These are phyloP conservation scores for Podiceps cristatus DNA, from an alignment of 2,113 vertebrate genomes.

Conservation along the genomic window DNA sequence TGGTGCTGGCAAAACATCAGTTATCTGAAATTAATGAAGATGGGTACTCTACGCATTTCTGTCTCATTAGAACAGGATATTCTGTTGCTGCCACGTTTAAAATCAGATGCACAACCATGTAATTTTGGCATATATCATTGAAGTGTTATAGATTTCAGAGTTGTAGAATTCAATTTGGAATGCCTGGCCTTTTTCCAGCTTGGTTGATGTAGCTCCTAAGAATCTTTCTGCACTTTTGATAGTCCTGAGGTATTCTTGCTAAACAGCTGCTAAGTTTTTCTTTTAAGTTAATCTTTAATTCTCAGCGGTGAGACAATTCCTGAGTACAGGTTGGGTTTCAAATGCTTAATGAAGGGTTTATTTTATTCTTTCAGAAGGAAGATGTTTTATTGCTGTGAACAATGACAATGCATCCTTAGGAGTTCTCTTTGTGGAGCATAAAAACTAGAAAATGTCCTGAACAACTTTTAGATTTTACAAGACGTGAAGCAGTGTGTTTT, in stretches of 20 bases:
- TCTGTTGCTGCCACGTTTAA: neutral
- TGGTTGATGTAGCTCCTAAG: neutral
- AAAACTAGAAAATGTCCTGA: neutral
- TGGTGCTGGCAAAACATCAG: neutral
- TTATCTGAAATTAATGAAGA: neutral
- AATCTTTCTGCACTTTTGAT: neutral
- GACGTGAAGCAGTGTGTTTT: neutral
- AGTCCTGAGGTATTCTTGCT: neutral
- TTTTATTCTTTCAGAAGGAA: neutral
- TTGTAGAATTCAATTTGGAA: too few relatives aligned
- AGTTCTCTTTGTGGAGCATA: neutral
- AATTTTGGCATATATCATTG: neutral
- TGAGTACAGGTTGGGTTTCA: neutral
- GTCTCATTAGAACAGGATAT: neutral
- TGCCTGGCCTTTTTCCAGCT: neutral
- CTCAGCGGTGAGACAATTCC: neutral
- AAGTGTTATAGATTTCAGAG: neutral
- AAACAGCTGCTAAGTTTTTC: neutral
- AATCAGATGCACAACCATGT: too few relatives aligned
- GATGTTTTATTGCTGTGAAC: neutral
- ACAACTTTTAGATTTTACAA: neutral
- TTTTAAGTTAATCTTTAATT: neutral
- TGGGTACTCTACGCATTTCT: neutral
- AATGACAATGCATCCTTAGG: neutral
- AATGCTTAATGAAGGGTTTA: neutral